Evolutionary conservation across 1,140 invertebrate genomes (phyloP).

Genomic region (Drosophila arizonae): DNA sequence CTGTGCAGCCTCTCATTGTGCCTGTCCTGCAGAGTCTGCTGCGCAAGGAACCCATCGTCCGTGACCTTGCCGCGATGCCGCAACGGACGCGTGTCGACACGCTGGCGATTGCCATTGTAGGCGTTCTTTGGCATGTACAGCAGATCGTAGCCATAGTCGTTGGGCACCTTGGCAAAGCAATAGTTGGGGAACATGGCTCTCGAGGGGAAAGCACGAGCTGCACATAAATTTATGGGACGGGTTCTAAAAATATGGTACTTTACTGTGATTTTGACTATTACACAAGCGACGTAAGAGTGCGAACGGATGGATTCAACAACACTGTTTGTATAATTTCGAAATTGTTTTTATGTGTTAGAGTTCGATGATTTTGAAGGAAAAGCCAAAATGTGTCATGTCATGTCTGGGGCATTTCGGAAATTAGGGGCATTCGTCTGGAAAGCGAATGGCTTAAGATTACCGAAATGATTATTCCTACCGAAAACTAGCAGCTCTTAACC

Average conservation of each 20-base stretch:
- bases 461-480: too few relatives aligned
- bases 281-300: conserved; percentile 1
- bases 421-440: too few relatives aligned
- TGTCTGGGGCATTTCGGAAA: not conserved
- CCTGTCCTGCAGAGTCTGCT: not conserved
- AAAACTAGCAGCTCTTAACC: too few relatives aligned
- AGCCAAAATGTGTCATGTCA: conserved; percentile 19
- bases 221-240: conserved; percentile 14
- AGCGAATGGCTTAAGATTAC: too few relatives aligned
- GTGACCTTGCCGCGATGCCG: not conserved
- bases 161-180: conserved; percentile 50
- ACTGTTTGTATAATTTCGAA: conserved; percentile 17
- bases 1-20: not conserved
- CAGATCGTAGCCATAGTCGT: conserved; percentile 42
- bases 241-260: conserved; percentile 2
- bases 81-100: too few relatives aligned
- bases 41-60: conserved; percentile 1
- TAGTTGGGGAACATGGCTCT: conserved; percentile 67
- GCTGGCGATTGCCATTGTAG: not conserved
- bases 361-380: conserved; percentile 25
- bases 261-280: conserved; percentile 10
- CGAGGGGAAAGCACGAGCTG: conserved; percentile 19
- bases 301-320: not conserved
- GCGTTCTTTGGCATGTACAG: conserved; percentile 11
- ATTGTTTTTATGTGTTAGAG: not conserved